Base-by-base conservation (phyloP, 1,140 invertebrate species). In the Callitettix versicolor region DNA sequence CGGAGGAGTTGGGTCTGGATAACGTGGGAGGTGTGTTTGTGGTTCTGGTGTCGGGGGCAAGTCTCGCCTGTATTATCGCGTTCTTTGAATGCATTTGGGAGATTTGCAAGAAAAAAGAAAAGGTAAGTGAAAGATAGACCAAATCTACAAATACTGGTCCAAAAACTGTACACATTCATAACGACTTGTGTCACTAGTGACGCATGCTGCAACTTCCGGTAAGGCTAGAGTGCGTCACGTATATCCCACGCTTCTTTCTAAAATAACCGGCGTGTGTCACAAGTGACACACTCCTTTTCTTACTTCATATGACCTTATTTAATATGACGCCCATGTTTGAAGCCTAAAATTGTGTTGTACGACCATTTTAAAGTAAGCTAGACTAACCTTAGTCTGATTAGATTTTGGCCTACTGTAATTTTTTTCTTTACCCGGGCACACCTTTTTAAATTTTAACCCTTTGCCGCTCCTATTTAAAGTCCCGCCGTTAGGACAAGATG, bases 1-100 rank as follows among this genome's bases (percentile, higher is more conserved):
- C 77, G 0, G 72, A 66, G 0, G 82, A 85, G 64, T 66, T 88
- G 50, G 82, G 80, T 21, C 75, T 95, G 38, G 79, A 81, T 24
- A 88, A 91, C 58, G 86, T 95, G 5, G 88, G 91, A 46, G 93
- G 93, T 46, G 90, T 95, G 2, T 96, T 93, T 67, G 80, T 95
- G 1, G 89, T 95, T 0, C 69, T 96, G 4, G 56, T 63, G 0
- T 51, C 33, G 15, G 62, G 62, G 1, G 59, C 60, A 1, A 49
- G 56, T 0, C 57, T 62, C 11, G 57, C 60, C 3, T 41, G 59
- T 3, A 44, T 66, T 14, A 44, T 85, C 11, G 49, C 61, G 2
- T 17, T 59, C 9, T 46, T 42, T 48, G 61, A 62, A 43, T 33
- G 56, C 0, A 14, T 60, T 33, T 62, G 57, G 49, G 64, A 64